Base-by-base conservation (phyloP, 2,113 vertebrate genomes). In the Suncus etruscus region DNA sequence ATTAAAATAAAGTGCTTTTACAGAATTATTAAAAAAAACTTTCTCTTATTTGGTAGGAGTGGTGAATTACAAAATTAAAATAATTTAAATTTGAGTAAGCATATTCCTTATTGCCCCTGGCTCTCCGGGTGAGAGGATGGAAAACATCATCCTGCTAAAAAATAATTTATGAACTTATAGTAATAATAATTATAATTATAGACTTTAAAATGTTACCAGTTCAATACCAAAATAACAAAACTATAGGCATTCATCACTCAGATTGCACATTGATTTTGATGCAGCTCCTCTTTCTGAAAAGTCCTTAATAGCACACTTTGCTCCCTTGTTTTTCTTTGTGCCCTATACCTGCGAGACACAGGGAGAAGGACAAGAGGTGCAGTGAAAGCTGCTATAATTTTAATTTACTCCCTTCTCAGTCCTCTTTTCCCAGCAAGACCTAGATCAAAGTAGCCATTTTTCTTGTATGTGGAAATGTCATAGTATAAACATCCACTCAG, bases 61-160 rank as follows among this genome's bases (percentile, higher is more conserved):
- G 69, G 51, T 69, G 47, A 95, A 86, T 95, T 91, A 91, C 16
- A 91, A 93, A 94, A 85, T 83, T 82, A 80, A 91, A 94, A 22
- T 14, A 32, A 92, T 88, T 88, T 5, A 45, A 92, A 92, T 92
- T 79, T 94, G 61, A 87, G 77, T 86, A 86, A 78, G 48, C 25
- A 61, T 91, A 83, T 88, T 90, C 75, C 84, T 88, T 91, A 93
- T 87, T 87, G 80, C 45, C 54, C 16, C 39, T 39, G 79, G 39
- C 1, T 0, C 47, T 25, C 31, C 83, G 66, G 18, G 86, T 86
- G 51, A 83, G 24, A 76, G 12, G 47, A 90, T 89, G 51, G 83
- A 86, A 91, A 95, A 81, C 14, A 85, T 61, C 29, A 87, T 76
- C 32, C 86, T 69, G 51, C 91, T 61, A 12, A 89, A 88, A 91